These are phyloP conservation scores for Polypterus senegalus DNA, from an alignment of 2,113 vertebrate genomes.

Conservation along the genomic window DNA sequence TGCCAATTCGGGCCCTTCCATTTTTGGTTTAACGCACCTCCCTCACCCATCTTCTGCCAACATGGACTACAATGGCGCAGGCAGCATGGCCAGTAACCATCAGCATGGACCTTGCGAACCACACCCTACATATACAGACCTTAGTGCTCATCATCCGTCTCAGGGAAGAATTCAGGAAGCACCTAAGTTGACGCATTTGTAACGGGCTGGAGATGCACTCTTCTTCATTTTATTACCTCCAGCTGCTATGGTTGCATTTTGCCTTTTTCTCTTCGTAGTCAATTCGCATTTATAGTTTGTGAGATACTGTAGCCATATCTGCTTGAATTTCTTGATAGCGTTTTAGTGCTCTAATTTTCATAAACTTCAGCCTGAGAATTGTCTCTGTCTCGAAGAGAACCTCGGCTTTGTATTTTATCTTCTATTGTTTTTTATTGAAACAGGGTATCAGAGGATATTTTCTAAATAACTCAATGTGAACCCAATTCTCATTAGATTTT, in stretches of 20 bases:
- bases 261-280: conserved; percentile 42
- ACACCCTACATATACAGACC: conserved; percentile 90
- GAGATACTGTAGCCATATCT: conserved; percentile 79
- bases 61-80: conserved; percentile 86
- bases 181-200: conserved; percentile 96
- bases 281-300: conserved; percentile 70
- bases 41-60: conserved; percentile 71
- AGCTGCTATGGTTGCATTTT: conserved; percentile 38
- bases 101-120: conserved; percentile 86
- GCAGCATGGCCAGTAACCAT: conserved; percentile 81
- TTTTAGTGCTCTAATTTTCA: conserved; percentile 60
- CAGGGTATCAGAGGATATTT: conserved; percentile 96
- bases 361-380: conserved; percentile 48
- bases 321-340: conserved; percentile 70
- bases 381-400: conserved; percentile 43
- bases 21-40: conserved; percentile 88
- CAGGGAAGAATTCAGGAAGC: conserved; percentile 99
- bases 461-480: conserved; percentile 82
- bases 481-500: conserved; percentile 82
- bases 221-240: conserved; percentile 48
- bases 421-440: conserved; percentile 69
- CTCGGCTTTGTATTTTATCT: conserved; percentile 53
- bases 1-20: conserved; percentile 74
- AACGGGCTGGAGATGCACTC: conserved; percentile 50
- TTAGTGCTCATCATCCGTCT: conserved; percentile 90